These are phyloP conservation scores for Morpho deidamia DNA, from an alignment of 2,888 invertebrate genomes.

Conservation along the genomic window DNA sequence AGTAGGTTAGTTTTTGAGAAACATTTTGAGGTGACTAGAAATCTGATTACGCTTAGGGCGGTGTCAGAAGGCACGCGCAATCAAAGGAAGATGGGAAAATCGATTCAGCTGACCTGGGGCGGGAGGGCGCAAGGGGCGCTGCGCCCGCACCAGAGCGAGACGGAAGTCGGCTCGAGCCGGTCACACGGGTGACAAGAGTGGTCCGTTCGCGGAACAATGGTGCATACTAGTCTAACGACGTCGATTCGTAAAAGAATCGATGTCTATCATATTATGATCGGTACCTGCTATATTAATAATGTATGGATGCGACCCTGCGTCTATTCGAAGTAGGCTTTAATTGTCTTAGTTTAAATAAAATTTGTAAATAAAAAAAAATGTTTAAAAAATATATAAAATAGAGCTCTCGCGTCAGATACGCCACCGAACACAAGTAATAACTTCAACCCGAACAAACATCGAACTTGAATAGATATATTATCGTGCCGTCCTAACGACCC, in stretches of 20 bases:
- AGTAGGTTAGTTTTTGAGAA: conserved; percentile 65
- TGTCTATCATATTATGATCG: conserved; percentile 68
- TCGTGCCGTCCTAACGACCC: conserved; percentile 79
- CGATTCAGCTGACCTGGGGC: conserved; percentile 51
- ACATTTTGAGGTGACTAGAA: conserved; percentile 50
- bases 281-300: conserved; percentile 73
- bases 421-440: conserved; percentile 35
- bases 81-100: conserved; percentile 45
- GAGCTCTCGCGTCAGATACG: conserved; percentile 51
- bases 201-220: conserved; percentile 63
- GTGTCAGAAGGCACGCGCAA: conserved; percentile 37
- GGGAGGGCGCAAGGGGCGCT: conserved; percentile 17
- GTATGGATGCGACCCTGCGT: conserved; percentile 77
- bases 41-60: conserved; percentile 45
- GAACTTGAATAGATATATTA: conserved; percentile 75
- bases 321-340: conserved; percentile 76
- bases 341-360: conserved; percentile 76
- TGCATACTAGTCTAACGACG: conserved; percentile 66
- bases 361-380: conserved; percentile 69
- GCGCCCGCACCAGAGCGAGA: conserved; percentile 22
- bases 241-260: conserved; percentile 54
- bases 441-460: conserved; percentile 66
- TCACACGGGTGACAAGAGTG: conserved; percentile 28
- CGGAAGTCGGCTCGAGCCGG: conserved; percentile 25
- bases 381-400: conserved; percentile 41